A percentile compares a stretch with the other conserved stretches of the same genome.
Evolutionary conservation across 2,797 vertebrate species (phyloP).

Genomic region (Acanthurus lineatus): DNA sequence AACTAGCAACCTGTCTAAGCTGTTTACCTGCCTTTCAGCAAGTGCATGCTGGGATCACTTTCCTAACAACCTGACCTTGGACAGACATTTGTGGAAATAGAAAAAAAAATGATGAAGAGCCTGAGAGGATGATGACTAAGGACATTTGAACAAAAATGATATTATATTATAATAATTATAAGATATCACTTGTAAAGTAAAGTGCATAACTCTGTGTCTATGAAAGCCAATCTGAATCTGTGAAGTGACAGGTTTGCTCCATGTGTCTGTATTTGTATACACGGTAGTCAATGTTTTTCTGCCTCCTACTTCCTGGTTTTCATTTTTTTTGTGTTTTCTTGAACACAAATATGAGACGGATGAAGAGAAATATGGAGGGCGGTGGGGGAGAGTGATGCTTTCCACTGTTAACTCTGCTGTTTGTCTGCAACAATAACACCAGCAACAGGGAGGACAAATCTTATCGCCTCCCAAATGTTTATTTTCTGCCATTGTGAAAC

Average conservation of each 20-base stretch:
- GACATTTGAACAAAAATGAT: background rate
- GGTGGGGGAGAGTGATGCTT: conserved; percentile 38
- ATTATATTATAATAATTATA: background rate
- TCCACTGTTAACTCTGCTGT: conserved; percentile 52
- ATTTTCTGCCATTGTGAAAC: conserved; percentile 62
- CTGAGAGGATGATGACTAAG: background rate
- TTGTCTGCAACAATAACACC: conserved; percentile 62
- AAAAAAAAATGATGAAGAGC: too few relatives aligned
- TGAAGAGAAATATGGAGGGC: conserved; percentile 29
- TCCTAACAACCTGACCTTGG: background rate
- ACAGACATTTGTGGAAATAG: too few relatives aligned
- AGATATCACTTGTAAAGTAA: background rate
- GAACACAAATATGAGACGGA: conserved; percentile 27
- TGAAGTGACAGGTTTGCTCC: conserved; percentile 22
- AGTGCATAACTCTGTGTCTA: background rate
- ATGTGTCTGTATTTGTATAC: conserved; percentile 13
- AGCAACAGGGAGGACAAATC: conserved; percentile 57
- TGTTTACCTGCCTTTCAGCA: background rate
- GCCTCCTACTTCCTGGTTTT: background rate
- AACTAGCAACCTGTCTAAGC: background rate
- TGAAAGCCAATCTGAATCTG: conserved; percentile 8
- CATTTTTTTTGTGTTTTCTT: conserved; percentile 22
- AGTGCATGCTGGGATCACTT: conserved; percentile 15
- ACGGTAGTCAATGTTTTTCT: conserved; percentile 4
- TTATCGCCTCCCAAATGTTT: conserved; percentile 65